Percentiles rank a stretch among this genome's conserved stretches.
These are phyloP conservation scores for Augochlorella aurata DNA, from an alignment of 2,888 invertebrate genomes.

Conservation along the genomic window DNA sequence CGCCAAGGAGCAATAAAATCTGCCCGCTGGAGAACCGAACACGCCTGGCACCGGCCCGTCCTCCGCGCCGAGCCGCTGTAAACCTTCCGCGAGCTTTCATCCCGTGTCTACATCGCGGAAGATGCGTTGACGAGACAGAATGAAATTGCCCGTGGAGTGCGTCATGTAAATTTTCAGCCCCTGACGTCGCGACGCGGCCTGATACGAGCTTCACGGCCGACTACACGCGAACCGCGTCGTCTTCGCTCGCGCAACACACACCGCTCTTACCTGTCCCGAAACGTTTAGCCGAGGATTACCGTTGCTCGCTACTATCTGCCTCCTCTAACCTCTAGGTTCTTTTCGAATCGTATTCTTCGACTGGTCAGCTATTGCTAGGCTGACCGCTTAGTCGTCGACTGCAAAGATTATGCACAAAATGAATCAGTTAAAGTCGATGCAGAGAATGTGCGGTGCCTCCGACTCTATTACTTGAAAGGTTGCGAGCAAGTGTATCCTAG, in stretches of 20 bases:
- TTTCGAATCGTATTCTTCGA: too few species aligned
- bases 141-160: slow-evolving; percentile 55
- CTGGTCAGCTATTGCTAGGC: too few species aligned
- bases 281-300: background rate
- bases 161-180: slow-evolving; percentile 54
- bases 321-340: too few species aligned
- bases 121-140: slow-evolving; percentile 55
- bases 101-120: slow-evolving; percentile 16
- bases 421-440: too few species aligned
- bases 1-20: slow-evolving; percentile 64
- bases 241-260: background rate
- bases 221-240: background rate
- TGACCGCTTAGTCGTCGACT: too few species aligned
- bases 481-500: too few species aligned
- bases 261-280: background rate
- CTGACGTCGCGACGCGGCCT: slow-evolving; percentile 14
- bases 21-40: slow-evolving; percentile 49
- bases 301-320: too few species aligned
- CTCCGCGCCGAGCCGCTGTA: too few species aligned
- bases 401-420: too few species aligned
- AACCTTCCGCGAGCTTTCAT: slow-evolving; percentile 25
- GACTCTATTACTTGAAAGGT: too few species aligned
- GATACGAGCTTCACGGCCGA: slow-evolving; percentile 13
- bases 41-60: background rate
- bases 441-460: too few species aligned